Percentiles rank a stretch among this genome's conserved stretches.
Conservation (phyloP, 2,113 vertebrate genomes). For the Hippocampus abdominalis region DNA sequence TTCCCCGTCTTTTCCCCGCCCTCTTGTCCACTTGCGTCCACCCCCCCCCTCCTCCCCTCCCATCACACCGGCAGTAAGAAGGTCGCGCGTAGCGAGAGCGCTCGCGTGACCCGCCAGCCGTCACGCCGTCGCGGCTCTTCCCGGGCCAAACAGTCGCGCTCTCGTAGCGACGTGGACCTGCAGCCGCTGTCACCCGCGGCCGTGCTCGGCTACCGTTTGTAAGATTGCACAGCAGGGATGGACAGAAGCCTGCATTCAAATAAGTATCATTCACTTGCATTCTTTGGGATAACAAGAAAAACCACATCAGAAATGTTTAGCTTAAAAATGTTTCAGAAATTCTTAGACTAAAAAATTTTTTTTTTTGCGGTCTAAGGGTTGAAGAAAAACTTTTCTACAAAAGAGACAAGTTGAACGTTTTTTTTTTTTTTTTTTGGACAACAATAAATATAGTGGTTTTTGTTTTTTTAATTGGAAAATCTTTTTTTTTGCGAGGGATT, state of each 20-base stretch:
- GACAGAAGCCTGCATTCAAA: conserved; percentile 17
- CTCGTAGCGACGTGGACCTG: conserved; percentile 91
- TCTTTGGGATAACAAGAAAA: too few relatives aligned
- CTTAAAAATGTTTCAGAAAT: too few relatives aligned
- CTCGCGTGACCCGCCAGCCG: conserved; percentile 82
- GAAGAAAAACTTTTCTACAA: too few relatives aligned
- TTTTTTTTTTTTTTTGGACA: too few relatives aligned
- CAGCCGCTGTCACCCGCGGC: conserved; percentile 68
- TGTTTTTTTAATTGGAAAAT: too few relatives aligned
- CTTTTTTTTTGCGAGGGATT: too few relatives aligned
- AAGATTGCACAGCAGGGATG: conserved; percentile 66
- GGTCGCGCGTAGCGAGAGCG: conserved; percentile 85
- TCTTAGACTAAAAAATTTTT: too few relatives aligned
- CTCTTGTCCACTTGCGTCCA: conserved; percentile 9
- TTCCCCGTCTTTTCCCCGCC: neutral
- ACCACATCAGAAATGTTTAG: too few relatives aligned
- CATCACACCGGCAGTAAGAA: conserved; percentile 63
- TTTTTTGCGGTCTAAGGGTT: too few relatives aligned
- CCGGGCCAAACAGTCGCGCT: conserved; percentile 84
- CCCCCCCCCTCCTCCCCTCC: conserved; percentile 39
- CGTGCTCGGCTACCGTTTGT: conserved; percentile 64
- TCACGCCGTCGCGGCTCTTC: conserved; percentile 78
- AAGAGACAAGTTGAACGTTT: too few relatives aligned
- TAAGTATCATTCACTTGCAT: neutral
- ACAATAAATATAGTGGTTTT: too few relatives aligned